Evolutionary conservation across 2,113 vertebrate species (phyloP), one percentile per base, ranked within the genome.

Genomic region (Melanostigma gelatinosum): DNA sequence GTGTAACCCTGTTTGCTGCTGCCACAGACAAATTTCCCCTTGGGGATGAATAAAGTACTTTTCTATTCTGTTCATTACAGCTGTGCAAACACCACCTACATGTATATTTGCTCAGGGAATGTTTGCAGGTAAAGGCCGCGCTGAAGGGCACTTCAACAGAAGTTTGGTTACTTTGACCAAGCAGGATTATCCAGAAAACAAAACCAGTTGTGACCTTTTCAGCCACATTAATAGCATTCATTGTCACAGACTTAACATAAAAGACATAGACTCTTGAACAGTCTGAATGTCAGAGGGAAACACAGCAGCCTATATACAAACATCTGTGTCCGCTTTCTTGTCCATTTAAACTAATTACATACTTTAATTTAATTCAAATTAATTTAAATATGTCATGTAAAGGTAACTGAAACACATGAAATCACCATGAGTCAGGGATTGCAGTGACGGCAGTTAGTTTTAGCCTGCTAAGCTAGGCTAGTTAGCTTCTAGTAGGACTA

Each of bases 71-170:
- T 24, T 24, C 24, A 24, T 24, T 36, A 12, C 34, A 71, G 61
- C 12, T 69, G 77, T 48, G n/a, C 10, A 60, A 77, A 86, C 66
- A 65, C 24, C 9, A 5, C 24, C 1, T 61, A 5, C 1, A 3
- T 36, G 2, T 50, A 12, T 55, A 70, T 87, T 86, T 80, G 58
- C 52, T 55, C 24, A 73, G 69, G 74, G 65, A 80, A 36, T 66
- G 72, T 87, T 85, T 85, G 55, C 73, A 65, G 55, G 16, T 44
- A 12, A 7, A 44, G 36, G 36, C 6, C 15, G 46, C 18, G 42
- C 40, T 34, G 16, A 32, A 76, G 29, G 11, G 32, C 8, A 55
- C 46, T 48, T 55, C 36, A 79, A 36, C 46, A 62, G 42, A 6
- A 20, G 62, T 11, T 0, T 5, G 20, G 11, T 64, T 12, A 54